These are phyloP conservation scores for Drosophila paranaensis DNA, from an alignment of 2,888 invertebrate species.

Conservation along the genomic window DNA sequence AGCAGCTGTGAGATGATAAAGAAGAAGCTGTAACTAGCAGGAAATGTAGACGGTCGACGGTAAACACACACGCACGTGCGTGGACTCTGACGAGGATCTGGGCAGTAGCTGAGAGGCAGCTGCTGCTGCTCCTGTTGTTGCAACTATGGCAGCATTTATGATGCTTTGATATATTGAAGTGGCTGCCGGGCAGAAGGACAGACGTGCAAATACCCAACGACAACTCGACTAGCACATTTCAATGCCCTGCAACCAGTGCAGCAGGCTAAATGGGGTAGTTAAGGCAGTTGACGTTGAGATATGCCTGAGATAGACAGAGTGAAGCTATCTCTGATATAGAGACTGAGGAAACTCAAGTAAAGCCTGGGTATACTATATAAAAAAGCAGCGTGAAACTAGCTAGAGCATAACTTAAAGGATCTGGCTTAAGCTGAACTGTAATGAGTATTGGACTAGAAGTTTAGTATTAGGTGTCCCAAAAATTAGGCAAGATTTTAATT, in stretches of 20 bases:
- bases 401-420: neutral
- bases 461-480: too few species aligned
- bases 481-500: too few species aligned
- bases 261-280: neutral
- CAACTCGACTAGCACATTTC: constrained; percentile 14
- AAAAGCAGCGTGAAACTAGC: neutral
- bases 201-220: constrained; percentile 9
- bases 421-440: neutral
- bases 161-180: constrained; percentile 78
- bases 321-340: too few species aligned
- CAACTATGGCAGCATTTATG: constrained; percentile 72
- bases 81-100: constrained; percentile 33
- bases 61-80: constrained; percentile 60
- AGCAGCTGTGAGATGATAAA: neutral
- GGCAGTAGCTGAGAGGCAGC: constrained; percentile 5
- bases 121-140: constrained; percentile 24
- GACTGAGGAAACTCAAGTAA: neutral
- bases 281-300: too few species aligned
- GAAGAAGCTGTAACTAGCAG: neutral
- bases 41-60: constrained; percentile 9
- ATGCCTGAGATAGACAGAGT: neutral
- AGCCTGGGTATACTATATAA: neutral
- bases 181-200: constrained; percentile 43
- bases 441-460: neutral
- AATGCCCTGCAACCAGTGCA: neutral